phyloP scores from a whole-genome alignment of 2,888 invertebrate genomes.

The Atrina japonica region DNA sequence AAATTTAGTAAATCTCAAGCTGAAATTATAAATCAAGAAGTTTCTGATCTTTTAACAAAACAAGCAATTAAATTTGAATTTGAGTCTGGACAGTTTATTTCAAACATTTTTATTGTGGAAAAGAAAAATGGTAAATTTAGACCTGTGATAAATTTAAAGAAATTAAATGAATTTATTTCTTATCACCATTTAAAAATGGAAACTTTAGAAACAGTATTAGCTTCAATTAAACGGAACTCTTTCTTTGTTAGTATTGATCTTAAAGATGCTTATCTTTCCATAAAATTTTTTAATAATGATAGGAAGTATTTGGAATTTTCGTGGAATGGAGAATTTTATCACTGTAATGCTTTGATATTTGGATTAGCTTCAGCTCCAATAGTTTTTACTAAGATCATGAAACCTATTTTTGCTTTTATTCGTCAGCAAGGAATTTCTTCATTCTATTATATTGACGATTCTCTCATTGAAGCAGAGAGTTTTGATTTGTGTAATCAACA shows the following conservation, averaged over 20 bases:
- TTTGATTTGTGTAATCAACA: conserved; percentile 20
- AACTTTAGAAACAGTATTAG: conserved; percentile 6
- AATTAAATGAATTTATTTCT: conserved; percentile 24
- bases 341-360: too few species aligned
- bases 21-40: conserved; percentile 6
- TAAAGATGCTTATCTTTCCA: conserved; percentile 41
- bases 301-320: conserved; percentile 38
- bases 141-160: conserved; percentile 10
- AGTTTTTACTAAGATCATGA: conserved; percentile 41
- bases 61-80: neutral
- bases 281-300: conserved; percentile 24
- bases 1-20: conserved; percentile 5
- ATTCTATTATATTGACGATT: conserved; percentile 41
- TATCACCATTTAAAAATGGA: conserved; percentile 34
- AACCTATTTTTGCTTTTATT: conserved; percentile 37
- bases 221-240: conserved; percentile 21
- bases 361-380: too few species aligned
- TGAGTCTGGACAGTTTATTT: neutral
- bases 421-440: conserved; percentile 32
- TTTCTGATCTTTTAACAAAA: neutral
- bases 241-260: conserved; percentile 41
- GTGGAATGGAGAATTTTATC: conserved; percentile 35
- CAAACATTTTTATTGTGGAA: conserved; percentile 14
- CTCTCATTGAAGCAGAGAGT: conserved; percentile 16
- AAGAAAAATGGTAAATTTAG: conserved; percentile 20